phyloP scores from a whole-genome alignment of 2,113 vertebrate genomes.

The Gila orcuttii region DNA sequence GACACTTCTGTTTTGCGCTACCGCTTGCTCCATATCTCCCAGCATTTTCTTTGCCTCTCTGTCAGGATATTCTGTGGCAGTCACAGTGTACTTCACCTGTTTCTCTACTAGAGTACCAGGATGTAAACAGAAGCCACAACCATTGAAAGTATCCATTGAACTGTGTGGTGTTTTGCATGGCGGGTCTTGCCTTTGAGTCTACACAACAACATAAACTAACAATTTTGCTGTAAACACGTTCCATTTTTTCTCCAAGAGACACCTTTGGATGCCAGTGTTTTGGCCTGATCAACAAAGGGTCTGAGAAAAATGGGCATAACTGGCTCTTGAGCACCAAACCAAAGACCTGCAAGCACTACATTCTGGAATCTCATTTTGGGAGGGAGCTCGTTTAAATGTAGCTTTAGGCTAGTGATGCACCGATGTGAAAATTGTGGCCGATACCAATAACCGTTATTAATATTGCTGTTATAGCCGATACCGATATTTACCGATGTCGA shows the following conservation, averaged over 20 bases:
- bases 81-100: constrained; percentile 42
- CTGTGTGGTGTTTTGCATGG: background rate
- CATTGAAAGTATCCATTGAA: background rate
- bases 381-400: no score
- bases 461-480: no score
- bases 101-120: constrained; percentile 35
- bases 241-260: background rate
- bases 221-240: background rate
- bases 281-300: constrained; percentile 34
- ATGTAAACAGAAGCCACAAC: constrained; percentile 20
- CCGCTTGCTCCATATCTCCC: constrained; percentile 18
- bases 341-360: background rate
- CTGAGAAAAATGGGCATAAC: constrained; percentile 5
- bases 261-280: background rate
- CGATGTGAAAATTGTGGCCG: no score
- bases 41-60: constrained; percentile 14
- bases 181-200: constrained; percentile 9
- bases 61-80: constrained; percentile 18
- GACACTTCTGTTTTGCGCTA: background rate
- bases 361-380: constrained; percentile 3
- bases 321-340: constrained; percentile 19
- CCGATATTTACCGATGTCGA: no score
- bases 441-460: no score
- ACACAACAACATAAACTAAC: constrained; percentile 22
- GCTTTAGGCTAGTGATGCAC: no score